Base-by-base conservation (phyloP, 2,888 invertebrate genomes). In the Podotricha telesiphe region DNA sequence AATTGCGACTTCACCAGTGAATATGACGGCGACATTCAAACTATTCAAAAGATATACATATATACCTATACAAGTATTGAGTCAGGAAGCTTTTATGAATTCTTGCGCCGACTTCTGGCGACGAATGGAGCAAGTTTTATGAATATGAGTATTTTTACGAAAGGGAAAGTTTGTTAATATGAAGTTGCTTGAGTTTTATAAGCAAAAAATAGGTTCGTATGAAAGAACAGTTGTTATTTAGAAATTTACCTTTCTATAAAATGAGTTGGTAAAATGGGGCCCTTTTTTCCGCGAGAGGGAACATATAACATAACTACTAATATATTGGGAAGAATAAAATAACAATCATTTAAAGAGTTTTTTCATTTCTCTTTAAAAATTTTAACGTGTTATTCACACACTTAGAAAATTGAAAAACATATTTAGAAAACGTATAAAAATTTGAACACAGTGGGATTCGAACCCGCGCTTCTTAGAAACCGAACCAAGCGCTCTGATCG, bases 81-180 rank as follows among this genome's bases (percentile, higher is more conserved):
- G 59, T 13, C 40, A 17, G 53, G 34, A 65, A 67, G 42, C 40
- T 51, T 61, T 37, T 65, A 62, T 71, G 56, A 56, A 68, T 70
- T 65, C 48, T 56, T 48, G 40, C 61, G 42, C 47, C 45, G 53
- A 67, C 53, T 61, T 59, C 62, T 71, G 56, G 56, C 61, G 62
- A 58, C 68, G 65, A 55, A 56, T 48, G 62, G 68, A 68, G 51
- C 37, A 53, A 65, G 50, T 70, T 68, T 65, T 47, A 50, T 59
- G 47, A 67, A 59, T 70, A 67, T 64, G 64, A 68, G 58, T 70
- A 70, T 64, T 68, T 40, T 55, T 50, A 61, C 61, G 70, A 61
- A 40, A 11, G 15, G 45, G 15, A 34, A 61, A 68, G 45, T 71
- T 68, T 71, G 42, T 65, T 65, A 55, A 48, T 61, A 37, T 11